Conservation (phyloP, 2,113 vertebrate genomes). For the Bungarus multicinctus region DNA sequence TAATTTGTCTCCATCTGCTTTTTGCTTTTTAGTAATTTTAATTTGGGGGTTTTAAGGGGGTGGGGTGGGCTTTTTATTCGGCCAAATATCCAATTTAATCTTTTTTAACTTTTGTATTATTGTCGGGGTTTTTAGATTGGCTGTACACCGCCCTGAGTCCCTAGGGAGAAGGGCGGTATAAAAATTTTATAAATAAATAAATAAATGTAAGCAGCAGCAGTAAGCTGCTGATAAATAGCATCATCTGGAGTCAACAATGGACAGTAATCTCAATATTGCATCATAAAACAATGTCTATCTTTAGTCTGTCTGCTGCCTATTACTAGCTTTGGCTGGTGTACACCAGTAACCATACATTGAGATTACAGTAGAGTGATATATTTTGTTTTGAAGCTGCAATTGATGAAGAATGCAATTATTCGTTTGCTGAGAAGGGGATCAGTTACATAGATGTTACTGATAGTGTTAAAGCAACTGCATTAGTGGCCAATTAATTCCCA, state of each 20-base stretch:
- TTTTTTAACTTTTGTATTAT: too few species aligned
- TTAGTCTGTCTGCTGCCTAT: neutral
- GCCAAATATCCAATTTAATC: too few species aligned
- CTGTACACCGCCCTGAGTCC: too few species aligned
- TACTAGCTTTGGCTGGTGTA: neutral
- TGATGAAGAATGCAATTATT: neutral
- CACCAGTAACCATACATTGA: neutral
- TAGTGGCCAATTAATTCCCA: neutral
- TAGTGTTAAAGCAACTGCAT: neutral
- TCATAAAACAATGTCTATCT: neutral
- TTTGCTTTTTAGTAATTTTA: too few species aligned
- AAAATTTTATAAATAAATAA: too few species aligned
- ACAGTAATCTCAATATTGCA: too few species aligned
- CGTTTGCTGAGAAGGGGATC: neutral
- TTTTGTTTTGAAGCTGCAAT: neutral
- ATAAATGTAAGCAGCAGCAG: too few species aligned
- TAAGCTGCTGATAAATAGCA: neutral
- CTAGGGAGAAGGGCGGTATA: too few species aligned
- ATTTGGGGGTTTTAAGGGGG: too few species aligned
- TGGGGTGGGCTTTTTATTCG: too few species aligned
- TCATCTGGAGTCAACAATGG: neutral
- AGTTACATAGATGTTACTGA: neutral
- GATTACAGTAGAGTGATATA: neutral
- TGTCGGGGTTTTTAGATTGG: too few species aligned
- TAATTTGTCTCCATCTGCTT: too few species aligned